Percentiles rank a stretch among this genome's conserved stretches.
Conservation (phyloP, 2,113 vertebrate genomes). For the Alaudala cheleensis region DNA sequence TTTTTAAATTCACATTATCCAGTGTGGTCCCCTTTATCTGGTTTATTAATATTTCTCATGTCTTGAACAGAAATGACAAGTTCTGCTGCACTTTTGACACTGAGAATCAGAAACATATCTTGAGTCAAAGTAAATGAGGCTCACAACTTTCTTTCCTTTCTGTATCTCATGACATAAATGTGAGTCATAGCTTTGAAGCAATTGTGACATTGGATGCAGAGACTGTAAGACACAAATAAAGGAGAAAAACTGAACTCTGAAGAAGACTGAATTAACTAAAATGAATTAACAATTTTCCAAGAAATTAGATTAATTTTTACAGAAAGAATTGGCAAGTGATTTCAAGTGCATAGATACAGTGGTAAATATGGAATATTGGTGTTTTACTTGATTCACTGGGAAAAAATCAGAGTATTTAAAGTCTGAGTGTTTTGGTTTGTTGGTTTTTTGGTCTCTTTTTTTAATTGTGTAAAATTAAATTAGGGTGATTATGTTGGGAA, state of each 20-base stretch:
- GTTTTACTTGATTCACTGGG: background rate
- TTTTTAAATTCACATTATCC: background rate
- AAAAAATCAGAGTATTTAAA: background rate
- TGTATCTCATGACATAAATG: background rate
- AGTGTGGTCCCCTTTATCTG: background rate
- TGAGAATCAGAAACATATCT: background rate
- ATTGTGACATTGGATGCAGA: background rate
- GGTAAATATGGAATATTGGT: background rate
- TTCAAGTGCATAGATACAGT: background rate
- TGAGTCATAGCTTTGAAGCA: background rate
- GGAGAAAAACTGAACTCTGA: background rate
- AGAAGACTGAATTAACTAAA: background rate
- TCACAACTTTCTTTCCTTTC: background rate
- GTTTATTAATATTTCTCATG: background rate
- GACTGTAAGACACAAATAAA: background rate
- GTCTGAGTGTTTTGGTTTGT: background rate
- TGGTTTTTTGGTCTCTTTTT: background rate
- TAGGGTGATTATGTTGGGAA: background rate
- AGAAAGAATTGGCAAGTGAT: background rate
- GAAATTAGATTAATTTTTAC: background rate
- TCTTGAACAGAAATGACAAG: background rate
- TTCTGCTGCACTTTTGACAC: background rate
- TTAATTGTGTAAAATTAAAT: background rate
- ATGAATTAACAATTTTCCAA: background rate
- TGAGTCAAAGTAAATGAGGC: background rate